Conservation (phyloP, 2,797 vertebrate genomes). For the Potorous gilbertii region DNA sequence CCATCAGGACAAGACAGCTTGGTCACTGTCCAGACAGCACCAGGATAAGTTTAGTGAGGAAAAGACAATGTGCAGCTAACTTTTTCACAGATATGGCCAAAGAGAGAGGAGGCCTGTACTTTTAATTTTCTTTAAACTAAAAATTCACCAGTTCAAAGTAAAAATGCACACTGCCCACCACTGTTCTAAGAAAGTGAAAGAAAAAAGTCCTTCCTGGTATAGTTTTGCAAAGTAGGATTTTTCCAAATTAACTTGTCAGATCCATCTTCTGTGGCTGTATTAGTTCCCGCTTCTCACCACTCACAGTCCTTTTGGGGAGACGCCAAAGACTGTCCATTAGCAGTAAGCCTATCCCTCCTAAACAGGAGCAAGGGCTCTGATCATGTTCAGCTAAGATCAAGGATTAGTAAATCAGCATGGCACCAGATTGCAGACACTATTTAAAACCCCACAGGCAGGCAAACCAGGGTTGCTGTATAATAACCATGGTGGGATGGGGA, state of each 20-base stretch:
- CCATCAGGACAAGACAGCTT: not conserved
- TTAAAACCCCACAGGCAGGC: slow-evolving; percentile 88
- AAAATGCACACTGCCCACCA: slow-evolving; percentile 60
- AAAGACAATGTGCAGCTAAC: not conserved
- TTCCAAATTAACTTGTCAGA: slow-evolving; percentile 65
- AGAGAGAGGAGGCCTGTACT: not conserved
- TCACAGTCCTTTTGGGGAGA: slow-evolving; percentile 84
- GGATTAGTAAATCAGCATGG: slow-evolving; percentile 87
- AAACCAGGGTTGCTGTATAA: slow-evolving; percentile 81
- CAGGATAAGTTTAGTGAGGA: not conserved
- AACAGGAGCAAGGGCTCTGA: slow-evolving; percentile 86
- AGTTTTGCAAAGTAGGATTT: slow-evolving; percentile 51
- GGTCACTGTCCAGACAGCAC: not conserved
- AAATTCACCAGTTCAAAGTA: slow-evolving; percentile 26
- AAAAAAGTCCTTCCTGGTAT: slow-evolving; percentile 68
- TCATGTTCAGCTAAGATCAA: slow-evolving; percentile 89
- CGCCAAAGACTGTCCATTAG: slow-evolving; percentile 90
- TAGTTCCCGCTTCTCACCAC: slow-evolving; percentile 79
- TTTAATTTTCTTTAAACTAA: not conserved
- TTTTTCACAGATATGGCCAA: not conserved
- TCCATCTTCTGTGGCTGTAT: slow-evolving; percentile 79
- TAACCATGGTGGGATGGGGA: slow-evolving; percentile 79
- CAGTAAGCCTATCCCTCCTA: slow-evolving; percentile 89
- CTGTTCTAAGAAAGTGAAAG: slow-evolving; percentile 60
- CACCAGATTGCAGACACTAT: slow-evolving; percentile 88